Evolutionary conservation across 1,140 invertebrate species (phyloP).

Genomic region (Drosophila teissieri): DNA sequence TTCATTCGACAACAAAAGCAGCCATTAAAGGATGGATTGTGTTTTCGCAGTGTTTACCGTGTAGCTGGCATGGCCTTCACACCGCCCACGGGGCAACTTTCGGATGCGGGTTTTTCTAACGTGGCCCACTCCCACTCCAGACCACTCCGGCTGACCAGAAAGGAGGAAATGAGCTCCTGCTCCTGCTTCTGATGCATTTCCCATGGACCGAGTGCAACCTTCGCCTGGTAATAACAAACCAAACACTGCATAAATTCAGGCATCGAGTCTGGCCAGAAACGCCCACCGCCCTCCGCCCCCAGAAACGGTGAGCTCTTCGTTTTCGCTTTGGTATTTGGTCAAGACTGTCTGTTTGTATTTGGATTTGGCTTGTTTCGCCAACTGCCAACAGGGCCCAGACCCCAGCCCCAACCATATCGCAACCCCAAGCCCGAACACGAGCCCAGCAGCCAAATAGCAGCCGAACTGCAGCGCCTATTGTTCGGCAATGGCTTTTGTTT

Average conservation of each 20-base stretch:
- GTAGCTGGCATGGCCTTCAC: constrained; percentile 67
- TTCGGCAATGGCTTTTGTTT: constrained; percentile 70
- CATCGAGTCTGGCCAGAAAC: constrained; percentile 42
- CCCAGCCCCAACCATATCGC: too few relatives aligned
- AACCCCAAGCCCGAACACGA: too few relatives aligned
- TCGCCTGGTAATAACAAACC: constrained; percentile 71
- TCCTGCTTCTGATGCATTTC: constrained; percentile 41
- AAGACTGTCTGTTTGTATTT: constrained; percentile 62
- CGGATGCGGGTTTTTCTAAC: constrained; percentile 69
- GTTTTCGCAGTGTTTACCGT: constrained; percentile 37
- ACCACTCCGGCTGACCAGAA: constrained; percentile 10
- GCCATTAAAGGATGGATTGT: background rate
- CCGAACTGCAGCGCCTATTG: constrained; percentile 49
- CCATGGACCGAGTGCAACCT: constrained; percentile 29
- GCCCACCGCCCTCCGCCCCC: background rate
- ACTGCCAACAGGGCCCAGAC: constrained; percentile 35
- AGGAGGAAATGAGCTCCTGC: constrained; percentile 64
- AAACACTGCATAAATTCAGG: constrained; percentile 82
- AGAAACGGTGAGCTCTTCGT: constrained; percentile 46
- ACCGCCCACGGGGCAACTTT: constrained; percentile 66
- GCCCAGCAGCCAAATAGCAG: constrained; percentile 5
- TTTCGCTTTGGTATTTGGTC: constrained; percentile 80
- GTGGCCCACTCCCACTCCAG: constrained; percentile 9
- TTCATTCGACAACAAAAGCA: background rate
- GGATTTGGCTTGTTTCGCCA: constrained; percentile 53